Evolutionary conservation across 2,888 invertebrate genomes (phyloP).

Genomic region (Anarsia innoxiella): DNA sequence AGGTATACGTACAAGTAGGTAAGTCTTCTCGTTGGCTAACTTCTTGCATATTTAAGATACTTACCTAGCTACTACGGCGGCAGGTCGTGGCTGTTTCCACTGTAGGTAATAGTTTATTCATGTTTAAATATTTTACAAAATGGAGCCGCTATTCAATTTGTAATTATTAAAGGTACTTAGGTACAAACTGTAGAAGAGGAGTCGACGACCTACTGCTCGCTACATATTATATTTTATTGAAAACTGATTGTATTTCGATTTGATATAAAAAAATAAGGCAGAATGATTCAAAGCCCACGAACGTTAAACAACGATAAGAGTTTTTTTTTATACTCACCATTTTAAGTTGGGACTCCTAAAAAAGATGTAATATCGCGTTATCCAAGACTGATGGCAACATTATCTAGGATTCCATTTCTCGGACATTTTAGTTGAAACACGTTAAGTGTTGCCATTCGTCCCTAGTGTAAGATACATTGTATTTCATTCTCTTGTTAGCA

Average conservation of each 20-base stretch:
- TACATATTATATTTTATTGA: no score
- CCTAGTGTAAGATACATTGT: constrained; percentile 53
- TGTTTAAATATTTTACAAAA: constrained; percentile 3
- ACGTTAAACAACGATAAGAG: no score
- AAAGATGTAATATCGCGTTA: constrained; percentile 52
- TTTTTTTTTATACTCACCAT: no score
- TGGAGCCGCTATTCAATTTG: neutral
- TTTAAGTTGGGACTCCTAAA: no score
- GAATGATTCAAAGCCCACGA: no score
- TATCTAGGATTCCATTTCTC: constrained; percentile 57
- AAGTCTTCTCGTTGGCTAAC: neutral
- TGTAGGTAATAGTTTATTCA: neutral
- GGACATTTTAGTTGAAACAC: constrained; percentile 51
- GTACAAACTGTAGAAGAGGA: no score
- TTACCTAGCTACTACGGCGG: neutral
- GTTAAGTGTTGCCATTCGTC: constrained; percentile 66
- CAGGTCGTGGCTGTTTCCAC: neutral
- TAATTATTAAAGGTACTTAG: neutral
- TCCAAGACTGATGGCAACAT: constrained; percentile 54
- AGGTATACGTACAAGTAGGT: no score
- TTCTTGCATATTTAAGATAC: constrained; percentile 4
- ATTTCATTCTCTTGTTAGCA: constrained; percentile 37
- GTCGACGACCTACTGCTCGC: no score
- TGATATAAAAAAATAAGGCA: no score
- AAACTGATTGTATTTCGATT: no score